Conservation (phyloP, 2,888 invertebrate species). For the Amblyteles armatorius region DNA sequence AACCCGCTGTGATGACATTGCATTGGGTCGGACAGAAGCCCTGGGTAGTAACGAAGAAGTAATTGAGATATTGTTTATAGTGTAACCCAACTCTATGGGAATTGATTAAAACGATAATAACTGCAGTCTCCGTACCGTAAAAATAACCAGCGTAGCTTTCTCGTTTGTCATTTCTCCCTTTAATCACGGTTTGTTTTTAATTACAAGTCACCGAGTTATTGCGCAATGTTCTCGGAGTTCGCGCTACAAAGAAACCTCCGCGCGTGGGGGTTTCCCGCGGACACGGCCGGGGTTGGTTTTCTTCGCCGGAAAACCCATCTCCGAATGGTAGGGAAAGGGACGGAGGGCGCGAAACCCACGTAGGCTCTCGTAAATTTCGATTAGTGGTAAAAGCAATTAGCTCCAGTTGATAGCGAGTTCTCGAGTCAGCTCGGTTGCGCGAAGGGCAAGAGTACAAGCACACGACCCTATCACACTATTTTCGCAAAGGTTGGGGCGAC, state of each 20-base stretch:
- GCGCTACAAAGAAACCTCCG: conserved; percentile 36
- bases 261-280: conserved; percentile 42
- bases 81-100: background rate
- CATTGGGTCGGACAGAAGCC: too few species aligned
- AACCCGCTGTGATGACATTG: too few species aligned
- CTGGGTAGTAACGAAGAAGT: background rate
- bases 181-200: conserved; percentile 39
- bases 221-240: conserved; percentile 41
- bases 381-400: conserved; percentile 71
- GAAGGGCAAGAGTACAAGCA: conserved; percentile 2
- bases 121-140: background rate
- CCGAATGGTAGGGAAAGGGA: background rate
- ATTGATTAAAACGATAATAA: conserved; percentile 9
- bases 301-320: conserved; percentile 52
- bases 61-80: background rate
- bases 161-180: conserved; percentile 33
- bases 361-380: conserved; percentile 70
- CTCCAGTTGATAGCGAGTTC: conserved; percentile 57
- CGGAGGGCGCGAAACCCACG: conserved; percentile 36
- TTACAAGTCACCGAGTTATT: conserved; percentile 45
- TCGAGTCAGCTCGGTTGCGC: conserved; percentile 12
- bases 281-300: conserved; percentile 48
- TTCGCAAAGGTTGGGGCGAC: conserved; percentile 46
- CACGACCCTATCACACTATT: conserved; percentile 39
- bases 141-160: background rate